Conservation (phyloP, 2,797 vertebrate genomes). For the Pipistrellus nathusii region DNA sequence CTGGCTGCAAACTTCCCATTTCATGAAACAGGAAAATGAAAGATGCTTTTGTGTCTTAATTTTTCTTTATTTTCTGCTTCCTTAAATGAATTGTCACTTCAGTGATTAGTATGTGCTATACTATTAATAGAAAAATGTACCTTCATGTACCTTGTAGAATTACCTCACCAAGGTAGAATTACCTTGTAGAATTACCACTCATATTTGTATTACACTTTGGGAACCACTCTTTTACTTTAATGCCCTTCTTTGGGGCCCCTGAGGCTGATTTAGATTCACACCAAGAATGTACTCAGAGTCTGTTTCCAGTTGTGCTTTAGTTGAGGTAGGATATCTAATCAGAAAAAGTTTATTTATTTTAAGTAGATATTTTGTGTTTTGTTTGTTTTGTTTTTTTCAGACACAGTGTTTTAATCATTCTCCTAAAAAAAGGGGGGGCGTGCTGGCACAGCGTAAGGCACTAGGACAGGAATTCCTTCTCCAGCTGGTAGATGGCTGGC, state of each 20-base stretch:
- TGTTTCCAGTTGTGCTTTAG: background rate
- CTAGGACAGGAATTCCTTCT: conserved; percentile 94
- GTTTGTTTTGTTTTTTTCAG: background rate
- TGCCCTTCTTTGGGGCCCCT: background rate
- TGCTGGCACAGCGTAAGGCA: conserved; percentile 77
- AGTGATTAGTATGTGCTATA: background rate
- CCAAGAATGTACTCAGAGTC: background rate
- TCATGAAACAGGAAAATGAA: background rate
- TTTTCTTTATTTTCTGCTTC: conserved; percentile 39
- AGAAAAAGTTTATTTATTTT: conserved; percentile 46
- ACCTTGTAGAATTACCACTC: background rate
- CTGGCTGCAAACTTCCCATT: background rate
- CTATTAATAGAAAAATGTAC: background rate
- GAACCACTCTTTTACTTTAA: background rate
- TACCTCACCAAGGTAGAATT: too few relatives aligned
- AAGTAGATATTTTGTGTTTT: background rate
- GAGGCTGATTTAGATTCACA: background rate
- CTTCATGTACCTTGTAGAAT: background rate
- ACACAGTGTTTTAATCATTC: conserved; percentile 28
- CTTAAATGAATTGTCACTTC: background rate
- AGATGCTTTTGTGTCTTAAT: background rate
- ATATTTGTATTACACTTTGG: background rate
- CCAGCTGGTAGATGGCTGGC: conserved; percentile 92
- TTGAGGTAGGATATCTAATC: background rate
- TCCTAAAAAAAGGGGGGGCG: conserved; percentile 49